Evolutionary conservation across 2,888 invertebrate species (phyloP).

Genomic region (Apamea anceps): DNA sequence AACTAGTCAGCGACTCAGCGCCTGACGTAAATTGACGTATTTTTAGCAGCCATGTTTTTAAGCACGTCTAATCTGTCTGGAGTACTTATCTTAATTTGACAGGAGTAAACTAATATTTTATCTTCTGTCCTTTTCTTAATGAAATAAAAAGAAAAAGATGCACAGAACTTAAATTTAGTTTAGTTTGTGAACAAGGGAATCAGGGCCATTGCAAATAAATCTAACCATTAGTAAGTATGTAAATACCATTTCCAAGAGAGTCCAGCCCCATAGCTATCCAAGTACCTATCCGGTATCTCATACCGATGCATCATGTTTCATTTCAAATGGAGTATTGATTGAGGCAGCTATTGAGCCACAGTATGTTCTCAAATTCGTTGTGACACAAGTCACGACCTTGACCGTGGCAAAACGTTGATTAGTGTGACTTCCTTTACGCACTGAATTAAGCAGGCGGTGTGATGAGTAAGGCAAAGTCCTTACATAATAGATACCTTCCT

Average conservation of each 20-base stretch:
- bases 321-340: slow-evolving; percentile 4
- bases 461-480: not conserved
- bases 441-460: not conserved
- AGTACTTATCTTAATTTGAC: too few species aligned
- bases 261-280: not conserved
- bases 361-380: slow-evolving; percentile 24
- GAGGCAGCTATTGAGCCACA: not conserved
- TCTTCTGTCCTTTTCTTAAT: too few species aligned
- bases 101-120: too few species aligned
- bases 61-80: too few species aligned
- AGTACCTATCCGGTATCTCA: not conserved
- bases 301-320: slow-evolving; percentile 16
- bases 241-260: not conserved
- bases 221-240: not conserved
- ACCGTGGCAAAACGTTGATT: not conserved
- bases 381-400: slow-evolving; percentile 6
- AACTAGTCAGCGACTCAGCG: too few species aligned
- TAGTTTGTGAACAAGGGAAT: too few species aligned
- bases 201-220: too few species aligned
- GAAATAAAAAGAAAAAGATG: too few species aligned
- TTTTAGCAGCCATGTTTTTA: too few species aligned
- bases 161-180: too few species aligned
- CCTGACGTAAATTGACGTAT: too few species aligned
- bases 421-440: not conserved
- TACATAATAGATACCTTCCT: not conserved